Evolutionary conservation across 1,140 invertebrate species (phyloP), one percentile per base, ranked within the genome.

Genomic region (Lanistes nyassanus): DNA sequence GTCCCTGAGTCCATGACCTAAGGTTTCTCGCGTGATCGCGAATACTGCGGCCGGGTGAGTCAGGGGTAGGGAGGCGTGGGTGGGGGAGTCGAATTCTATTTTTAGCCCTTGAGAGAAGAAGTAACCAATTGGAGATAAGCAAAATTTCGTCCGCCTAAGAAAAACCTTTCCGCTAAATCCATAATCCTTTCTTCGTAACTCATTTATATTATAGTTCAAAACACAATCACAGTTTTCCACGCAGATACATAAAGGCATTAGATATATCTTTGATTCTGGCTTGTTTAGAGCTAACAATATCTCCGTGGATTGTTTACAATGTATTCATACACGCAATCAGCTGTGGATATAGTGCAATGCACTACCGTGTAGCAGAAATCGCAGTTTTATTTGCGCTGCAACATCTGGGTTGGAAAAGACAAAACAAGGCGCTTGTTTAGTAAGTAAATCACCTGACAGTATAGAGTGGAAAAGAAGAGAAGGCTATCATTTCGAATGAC

Each of bases 301-400:
- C 62, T n/a, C 42, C 67, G 66, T 23, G 23, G 64, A 2, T 70
- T 60, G 39, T 42, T 31, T 19, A 78, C 68, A 39, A 23, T 31
- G 21, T 71, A 55, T 21, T 37, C 58, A 66, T 37, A 51, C 47
- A 74, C 77, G 53, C 55, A 47, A 77, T 47, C 42, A 47, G 42
- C 42, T 47, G 42, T 47, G 42, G 42, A 47, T 47, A 47, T 47
- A 47, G 42, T 47, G 42, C 42, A 47, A 1, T 64, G 34, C 53
- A 51, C 1, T 55, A 53, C 31, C 72, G 66, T 72, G 58, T 37
- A n/a, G 60, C 26, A 5, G 64, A 62, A 21, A 47, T 47, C 42
- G 42, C 42, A 47, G 42, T 47, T 47, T 47, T 16, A 60, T 34
- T 29, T 37, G 37, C 62, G 37, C 62, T 36, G 29, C 31, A 31